Conservation (phyloP, 1,140 invertebrate genomes). For the Watersipora subatra region DNA sequence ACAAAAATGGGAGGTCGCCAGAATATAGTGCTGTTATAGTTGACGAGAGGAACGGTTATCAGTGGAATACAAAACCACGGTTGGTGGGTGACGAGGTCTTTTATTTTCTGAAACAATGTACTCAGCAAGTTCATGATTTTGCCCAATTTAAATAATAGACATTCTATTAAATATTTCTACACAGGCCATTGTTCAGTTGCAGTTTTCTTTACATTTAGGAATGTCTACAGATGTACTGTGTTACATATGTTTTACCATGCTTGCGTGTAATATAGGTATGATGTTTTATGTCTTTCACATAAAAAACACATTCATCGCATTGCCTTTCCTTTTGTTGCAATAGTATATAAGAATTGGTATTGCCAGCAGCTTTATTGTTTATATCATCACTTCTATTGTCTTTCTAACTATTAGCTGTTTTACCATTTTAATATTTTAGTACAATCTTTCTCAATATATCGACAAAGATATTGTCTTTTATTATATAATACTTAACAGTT, state of each 20-base stretch:
- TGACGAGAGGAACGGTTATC: not conserved
- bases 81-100: not conserved
- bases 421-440: no score
- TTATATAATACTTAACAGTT: no score
- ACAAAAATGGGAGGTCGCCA: not conserved
- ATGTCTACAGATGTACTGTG: not conserved
- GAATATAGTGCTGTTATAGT: not conserved
- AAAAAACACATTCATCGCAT: no score
- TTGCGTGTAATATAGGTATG: not conserved
- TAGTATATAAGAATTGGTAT: no score
- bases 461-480: no score
- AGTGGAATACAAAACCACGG: not conserved
- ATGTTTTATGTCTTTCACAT: no score
- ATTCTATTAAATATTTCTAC: not conserved
- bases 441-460: no score
- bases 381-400: no score
- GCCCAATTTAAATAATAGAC: not conserved
- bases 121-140: not conserved
- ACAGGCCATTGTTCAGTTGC: not conserved
- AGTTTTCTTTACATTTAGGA: not conserved
- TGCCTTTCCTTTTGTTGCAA: no score
- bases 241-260: not conserved
- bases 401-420: no score
- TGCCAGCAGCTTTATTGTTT: no score
- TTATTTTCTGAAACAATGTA: not conserved